phyloP scores from a whole-genome alignment of 2,888 invertebrate genomes.

The Platycnemis pennipes region DNA sequence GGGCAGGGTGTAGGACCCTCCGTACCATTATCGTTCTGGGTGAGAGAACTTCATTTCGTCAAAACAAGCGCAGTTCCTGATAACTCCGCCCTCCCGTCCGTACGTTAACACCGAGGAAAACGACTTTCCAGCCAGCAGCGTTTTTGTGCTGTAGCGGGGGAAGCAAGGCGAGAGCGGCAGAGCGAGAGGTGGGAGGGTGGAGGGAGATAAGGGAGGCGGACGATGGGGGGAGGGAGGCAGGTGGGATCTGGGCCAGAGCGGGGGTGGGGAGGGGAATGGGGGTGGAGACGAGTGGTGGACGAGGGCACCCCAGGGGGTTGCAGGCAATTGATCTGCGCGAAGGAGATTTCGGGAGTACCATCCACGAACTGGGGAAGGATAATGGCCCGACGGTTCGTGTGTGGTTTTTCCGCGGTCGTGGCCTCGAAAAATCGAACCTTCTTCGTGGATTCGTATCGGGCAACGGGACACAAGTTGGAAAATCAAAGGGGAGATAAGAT shows the following conservation, averaged over 20 bases:
- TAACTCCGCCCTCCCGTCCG: slow-evolving; percentile 18
- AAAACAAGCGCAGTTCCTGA: slow-evolving; percentile 39
- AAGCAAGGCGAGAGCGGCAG: background rate
- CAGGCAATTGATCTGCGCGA: background rate
- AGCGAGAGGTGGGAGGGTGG: background rate
- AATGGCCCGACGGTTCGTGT: background rate
- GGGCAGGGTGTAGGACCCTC: slow-evolving; percentile 29
- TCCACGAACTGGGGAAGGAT: background rate
- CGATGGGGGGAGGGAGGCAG: background rate
- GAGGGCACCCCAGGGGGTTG: background rate
- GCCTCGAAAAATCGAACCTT: background rate
- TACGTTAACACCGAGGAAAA: slow-evolving; percentile 24
- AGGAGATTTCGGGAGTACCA: background rate
- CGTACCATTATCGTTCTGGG: slow-evolving; percentile 44
- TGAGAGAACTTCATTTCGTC: slow-evolving; percentile 20
- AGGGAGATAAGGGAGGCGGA: background rate
- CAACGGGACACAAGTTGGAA: background rate
- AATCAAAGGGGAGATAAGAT: slow-evolving; percentile 8
- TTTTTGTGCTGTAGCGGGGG: background rate
- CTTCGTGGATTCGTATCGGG: background rate
- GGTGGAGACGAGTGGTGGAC: background rate
- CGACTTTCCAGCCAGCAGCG: slow-evolving; percentile 14
- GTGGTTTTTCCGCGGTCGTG: background rate
- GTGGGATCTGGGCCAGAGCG: background rate
- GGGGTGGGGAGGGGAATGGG: background rate